Conservation (phyloP, 1,140 invertebrate genomes). For the Atta cephalotes region DNA sequence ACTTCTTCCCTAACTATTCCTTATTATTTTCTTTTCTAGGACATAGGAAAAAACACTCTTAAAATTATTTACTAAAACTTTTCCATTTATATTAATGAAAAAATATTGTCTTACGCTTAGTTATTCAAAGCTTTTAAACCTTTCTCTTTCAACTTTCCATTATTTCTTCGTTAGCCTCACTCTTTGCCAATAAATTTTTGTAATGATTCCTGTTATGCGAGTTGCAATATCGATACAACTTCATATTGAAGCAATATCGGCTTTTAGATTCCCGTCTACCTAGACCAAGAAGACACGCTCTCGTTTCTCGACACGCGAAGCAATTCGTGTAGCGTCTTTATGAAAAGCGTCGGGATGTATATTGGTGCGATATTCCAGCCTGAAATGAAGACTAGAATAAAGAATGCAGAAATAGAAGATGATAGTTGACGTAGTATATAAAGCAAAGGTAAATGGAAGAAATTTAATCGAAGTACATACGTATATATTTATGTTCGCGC, state of each 20-base stretch:
- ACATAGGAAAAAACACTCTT: not conserved
- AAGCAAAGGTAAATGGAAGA: not conserved
- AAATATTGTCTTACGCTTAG: not conserved
- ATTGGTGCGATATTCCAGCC: constrained; percentile 28
- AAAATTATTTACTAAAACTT: not conserved
- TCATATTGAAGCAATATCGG: constrained; percentile 57
- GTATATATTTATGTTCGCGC: not conserved
- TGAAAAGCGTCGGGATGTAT: constrained; percentile 23
- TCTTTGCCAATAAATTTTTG: constrained; percentile 42
- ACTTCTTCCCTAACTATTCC: not conserved
- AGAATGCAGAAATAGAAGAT: not conserved
- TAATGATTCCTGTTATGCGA: constrained; percentile 48
- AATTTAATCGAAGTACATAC: not conserved
- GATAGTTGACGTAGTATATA: not conserved
- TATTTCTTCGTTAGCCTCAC: constrained; percentile 45
- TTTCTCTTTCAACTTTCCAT: constrained; percentile 14
- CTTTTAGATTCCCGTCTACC: constrained; percentile 28
- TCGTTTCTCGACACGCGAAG: constrained; percentile 53
- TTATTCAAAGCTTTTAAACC: not conserved
- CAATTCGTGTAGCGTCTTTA: constrained; percentile 43
- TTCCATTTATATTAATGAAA: constrained; percentile 9
- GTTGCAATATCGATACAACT: constrained; percentile 57
- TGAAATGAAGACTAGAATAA: constrained; percentile 25
- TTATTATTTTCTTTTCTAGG: not conserved
- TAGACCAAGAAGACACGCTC: constrained; percentile 34